phyloP scores from a whole-genome alignment of 2,797 vertebrate species.

The Scyliorhinus canicula region DNA sequence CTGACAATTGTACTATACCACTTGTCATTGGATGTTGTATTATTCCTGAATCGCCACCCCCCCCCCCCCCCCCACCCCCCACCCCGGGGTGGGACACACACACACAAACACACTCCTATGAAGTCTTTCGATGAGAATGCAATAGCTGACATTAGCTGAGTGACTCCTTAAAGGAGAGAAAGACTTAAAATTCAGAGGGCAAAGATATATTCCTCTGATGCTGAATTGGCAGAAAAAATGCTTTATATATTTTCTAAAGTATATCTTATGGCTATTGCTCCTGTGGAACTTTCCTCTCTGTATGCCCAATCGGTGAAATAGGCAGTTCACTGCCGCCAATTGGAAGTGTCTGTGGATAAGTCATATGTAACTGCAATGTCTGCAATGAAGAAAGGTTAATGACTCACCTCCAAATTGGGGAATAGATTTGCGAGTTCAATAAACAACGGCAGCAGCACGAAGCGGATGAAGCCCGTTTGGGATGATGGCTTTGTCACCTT shows the following conservation, averaged over 20 bases:
- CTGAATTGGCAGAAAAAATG: too few relatives aligned
- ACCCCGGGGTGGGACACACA: too few relatives aligned
- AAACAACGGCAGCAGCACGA: conserved; percentile 66
- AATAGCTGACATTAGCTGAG: too few relatives aligned
- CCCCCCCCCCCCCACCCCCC: too few relatives aligned
- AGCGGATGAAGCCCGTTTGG: conserved; percentile 68
- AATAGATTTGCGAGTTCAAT: conserved; percentile 67
- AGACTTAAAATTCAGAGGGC: too few relatives aligned
- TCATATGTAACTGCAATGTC: background rate
- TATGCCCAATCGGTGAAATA: background rate
- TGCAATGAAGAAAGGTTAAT: background rate
- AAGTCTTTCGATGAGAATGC: too few relatives aligned
- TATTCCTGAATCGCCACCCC: background rate
- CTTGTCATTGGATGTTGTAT: background rate
- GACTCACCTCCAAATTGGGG: conserved; percentile 63
- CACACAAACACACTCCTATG: too few relatives aligned
- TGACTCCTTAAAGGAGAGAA: too few relatives aligned
- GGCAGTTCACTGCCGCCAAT: background rate
- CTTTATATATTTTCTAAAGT: too few relatives aligned
- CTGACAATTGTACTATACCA: background rate
- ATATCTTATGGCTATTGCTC: background rate
- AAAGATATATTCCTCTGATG: too few relatives aligned
- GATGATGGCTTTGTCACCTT: conserved; percentile 69
- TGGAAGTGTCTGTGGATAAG: background rate
- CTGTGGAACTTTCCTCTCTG: background rate